These are phyloP conservation scores for Prosopocoilus inquinatus DNA, from an alignment of 2,888 invertebrate genomes.

Conservation along the genomic window DNA sequence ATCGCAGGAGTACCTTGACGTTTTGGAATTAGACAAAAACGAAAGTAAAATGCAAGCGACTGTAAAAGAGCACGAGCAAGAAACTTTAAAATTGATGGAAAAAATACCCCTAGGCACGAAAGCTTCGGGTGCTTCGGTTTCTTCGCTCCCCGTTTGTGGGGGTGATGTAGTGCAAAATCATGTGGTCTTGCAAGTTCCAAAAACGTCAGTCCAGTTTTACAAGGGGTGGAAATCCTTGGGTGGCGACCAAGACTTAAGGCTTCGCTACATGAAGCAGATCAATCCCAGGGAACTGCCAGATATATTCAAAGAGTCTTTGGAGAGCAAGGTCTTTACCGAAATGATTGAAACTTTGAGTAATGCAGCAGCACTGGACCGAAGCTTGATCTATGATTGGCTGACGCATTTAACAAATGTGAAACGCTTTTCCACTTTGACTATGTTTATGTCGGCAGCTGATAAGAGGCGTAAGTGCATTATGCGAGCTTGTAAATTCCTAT, in stretches of 20 bases:
- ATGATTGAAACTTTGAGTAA: constrained; percentile 55
- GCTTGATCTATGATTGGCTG: constrained; percentile 55
- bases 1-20: too few relatives aligned
- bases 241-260: constrained; percentile 53
- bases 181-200: constrained; percentile 50
- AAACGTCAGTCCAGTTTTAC: constrained; percentile 66
- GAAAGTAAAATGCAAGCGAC: neutral
- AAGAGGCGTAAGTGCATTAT: constrained; percentile 55
- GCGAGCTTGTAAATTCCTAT: neutral
- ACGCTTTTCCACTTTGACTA: constrained; percentile 62
- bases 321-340: constrained; percentile 62
- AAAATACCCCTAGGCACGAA: constrained; percentile 11
- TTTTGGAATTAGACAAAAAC: too few relatives aligned
- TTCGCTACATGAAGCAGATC: constrained; percentile 61
- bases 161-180: too few relatives aligned
- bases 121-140: too few relatives aligned
- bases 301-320: constrained; percentile 68
- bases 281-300: constrained; percentile 57
- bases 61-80: constrained; percentile 20
- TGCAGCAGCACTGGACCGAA: constrained; percentile 37
- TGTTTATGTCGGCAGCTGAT: constrained; percentile 62
- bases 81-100: constrained; percentile 18
- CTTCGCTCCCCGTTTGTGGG: too few relatives aligned
- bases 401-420: constrained; percentile 57
- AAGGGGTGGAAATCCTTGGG: constrained; percentile 61